Evolutionary conservation across 2,888 invertebrate species (phyloP).

Genomic region (Conistra vaccinii): DNA sequence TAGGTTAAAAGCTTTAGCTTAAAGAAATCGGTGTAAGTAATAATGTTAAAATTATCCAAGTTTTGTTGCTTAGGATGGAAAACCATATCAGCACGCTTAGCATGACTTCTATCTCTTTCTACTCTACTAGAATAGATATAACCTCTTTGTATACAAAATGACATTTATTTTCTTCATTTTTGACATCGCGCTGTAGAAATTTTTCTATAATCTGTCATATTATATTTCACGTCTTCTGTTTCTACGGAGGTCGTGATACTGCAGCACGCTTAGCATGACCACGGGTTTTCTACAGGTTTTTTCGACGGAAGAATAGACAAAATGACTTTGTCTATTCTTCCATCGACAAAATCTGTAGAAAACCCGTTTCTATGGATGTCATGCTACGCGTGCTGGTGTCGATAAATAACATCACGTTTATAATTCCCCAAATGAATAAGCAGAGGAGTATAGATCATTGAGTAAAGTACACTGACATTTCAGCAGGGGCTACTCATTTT

Average conservation of each 20-base stretch:
- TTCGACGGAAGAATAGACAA: too few species aligned
- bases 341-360: too few species aligned
- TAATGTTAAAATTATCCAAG: background rate
- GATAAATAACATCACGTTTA: background rate
- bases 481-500: background rate
- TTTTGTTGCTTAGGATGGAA: background rate
- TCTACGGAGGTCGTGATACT: background rate
- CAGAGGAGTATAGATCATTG: background rate
- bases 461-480: background rate
- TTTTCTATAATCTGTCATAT: background rate
- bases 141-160: background rate
- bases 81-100: background rate
- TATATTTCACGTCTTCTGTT: background rate
- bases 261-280: too few species aligned
- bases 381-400: too few species aligned
- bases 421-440: background rate
- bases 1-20: constrained; percentile 14
- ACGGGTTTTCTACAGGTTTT: too few species aligned
- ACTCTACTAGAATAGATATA: background rate
- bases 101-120: background rate
- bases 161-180: background rate
- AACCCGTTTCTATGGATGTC: too few species aligned
- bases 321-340: too few species aligned
- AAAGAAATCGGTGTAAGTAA: background rate
- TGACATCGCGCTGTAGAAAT: background rate